A percentile compares a stretch with the other conserved stretches of the same genome.
Conservation (phyloP, 2,113 vertebrate species). For the Murina feae region DNA sequence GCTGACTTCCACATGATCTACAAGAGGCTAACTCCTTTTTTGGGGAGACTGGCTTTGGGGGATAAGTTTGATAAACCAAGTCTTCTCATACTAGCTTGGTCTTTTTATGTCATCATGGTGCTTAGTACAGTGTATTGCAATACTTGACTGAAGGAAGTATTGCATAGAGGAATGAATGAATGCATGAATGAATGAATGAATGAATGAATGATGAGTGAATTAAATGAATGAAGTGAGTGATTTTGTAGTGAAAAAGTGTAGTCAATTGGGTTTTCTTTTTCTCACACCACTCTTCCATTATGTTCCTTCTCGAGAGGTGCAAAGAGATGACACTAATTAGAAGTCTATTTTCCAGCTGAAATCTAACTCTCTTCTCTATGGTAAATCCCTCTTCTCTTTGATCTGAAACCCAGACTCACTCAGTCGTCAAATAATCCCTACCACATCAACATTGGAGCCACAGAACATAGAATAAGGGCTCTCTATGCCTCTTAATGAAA, state of each 20-base stretch:
- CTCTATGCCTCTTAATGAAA: background rate
- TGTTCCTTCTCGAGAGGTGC: background rate
- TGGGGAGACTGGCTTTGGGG: too few species aligned
- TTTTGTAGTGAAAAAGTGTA: background rate
- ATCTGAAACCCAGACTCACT: background rate
- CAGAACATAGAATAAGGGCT: background rate
- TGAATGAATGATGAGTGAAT: background rate
- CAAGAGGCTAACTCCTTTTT: background rate
- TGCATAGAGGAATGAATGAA: background rate
- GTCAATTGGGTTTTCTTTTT: background rate
- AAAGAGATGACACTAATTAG: background rate
- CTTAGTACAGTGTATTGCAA: background rate
- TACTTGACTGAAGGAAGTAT: background rate
- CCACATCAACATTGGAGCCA: background rate
- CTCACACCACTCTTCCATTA: background rate
- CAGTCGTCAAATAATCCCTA: background rate
- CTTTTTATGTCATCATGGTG: background rate
- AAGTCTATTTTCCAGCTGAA: background rate
- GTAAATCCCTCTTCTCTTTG: background rate
- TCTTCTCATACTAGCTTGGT: background rate
- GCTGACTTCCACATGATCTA: background rate
- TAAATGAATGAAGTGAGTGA: background rate
- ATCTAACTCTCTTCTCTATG: background rate
- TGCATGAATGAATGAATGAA: background rate
- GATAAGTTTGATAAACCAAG: background rate